These are phyloP conservation scores for Aspidoscelis tigris DNA, from an alignment of 2,113 vertebrate species.

Conservation along the genomic window DNA sequence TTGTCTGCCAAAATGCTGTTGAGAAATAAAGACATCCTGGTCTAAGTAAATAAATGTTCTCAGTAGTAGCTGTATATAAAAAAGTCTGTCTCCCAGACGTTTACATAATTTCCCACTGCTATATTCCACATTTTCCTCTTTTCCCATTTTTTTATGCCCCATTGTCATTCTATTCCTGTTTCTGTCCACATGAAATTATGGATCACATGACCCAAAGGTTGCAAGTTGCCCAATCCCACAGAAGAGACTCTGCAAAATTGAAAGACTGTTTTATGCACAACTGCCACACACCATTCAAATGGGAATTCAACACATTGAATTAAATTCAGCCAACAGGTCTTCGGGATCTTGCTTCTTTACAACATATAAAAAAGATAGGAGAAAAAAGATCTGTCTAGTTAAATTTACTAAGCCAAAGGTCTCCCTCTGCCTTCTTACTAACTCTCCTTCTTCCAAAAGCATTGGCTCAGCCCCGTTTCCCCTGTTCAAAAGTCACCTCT, in stretches of 20 bases:
- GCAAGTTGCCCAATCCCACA: not conserved
- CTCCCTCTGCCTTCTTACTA: not conserved
- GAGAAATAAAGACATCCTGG: too few relatives aligned
- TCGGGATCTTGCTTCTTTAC: not conserved
- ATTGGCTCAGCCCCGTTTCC: constrained; percentile 1
- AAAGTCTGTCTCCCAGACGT: too few relatives aligned
- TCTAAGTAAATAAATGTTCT: too few relatives aligned
- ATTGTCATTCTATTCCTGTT: not conserved
- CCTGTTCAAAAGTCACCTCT: constrained; percentile 10
- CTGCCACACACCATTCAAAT: not conserved
- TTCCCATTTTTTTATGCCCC: not conserved
- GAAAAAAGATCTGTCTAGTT: constrained; percentile 1
- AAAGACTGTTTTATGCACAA: not conserved
- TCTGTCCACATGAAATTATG: not conserved
- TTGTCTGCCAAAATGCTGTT: not conserved
- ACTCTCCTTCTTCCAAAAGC: not conserved
- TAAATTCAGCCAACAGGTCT: not conserved
- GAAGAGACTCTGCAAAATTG: not conserved
- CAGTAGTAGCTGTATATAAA: too few relatives aligned
- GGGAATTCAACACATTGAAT: not conserved
- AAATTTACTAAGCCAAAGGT: not conserved
- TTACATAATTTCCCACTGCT: too few relatives aligned
- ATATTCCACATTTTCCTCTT: not conserved
- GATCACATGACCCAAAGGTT: not conserved
- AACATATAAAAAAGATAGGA: constrained; percentile 14